These are phyloP conservation scores for Nannoperca australis DNA, from an alignment of 2,797 vertebrate species.

Conservation along the genomic window DNA sequence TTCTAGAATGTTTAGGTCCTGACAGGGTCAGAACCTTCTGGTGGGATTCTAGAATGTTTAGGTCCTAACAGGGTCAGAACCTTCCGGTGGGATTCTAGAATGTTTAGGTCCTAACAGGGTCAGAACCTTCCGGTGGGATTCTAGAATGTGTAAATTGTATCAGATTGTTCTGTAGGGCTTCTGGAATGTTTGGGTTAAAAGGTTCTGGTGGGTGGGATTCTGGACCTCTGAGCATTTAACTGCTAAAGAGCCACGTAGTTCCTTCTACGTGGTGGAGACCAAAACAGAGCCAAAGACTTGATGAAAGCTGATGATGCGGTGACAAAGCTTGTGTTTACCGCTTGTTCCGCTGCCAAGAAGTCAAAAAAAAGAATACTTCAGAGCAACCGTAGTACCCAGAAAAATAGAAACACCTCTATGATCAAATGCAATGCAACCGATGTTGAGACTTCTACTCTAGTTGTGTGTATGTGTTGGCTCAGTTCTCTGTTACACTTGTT, in stretches of 20 bases:
- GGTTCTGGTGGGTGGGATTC: too few species aligned
- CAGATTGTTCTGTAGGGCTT: too few species aligned
- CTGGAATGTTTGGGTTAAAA: too few species aligned
- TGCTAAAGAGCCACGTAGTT: neutral
- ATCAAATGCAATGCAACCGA: neutral
- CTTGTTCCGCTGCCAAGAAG: neutral
- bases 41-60: neutral
- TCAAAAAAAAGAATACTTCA: neutral
- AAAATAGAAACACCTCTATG: neutral
- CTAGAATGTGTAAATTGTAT: too few species aligned
- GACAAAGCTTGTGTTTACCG: neutral
- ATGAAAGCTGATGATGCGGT: neutral
- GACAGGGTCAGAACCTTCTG: neutral
- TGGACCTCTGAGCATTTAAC: too few species aligned
- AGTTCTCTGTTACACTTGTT: neutral
- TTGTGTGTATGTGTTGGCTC: neutral
- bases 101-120: neutral
- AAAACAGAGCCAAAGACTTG: neutral
- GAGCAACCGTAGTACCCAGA: neutral
- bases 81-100: neutral
- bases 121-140: too few species aligned
- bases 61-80: neutral
- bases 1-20: neutral
- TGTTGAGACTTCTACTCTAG: neutral
- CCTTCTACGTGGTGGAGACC: neutral